Percentiles rank a stretch among this genome's conserved stretches.
Evolutionary conservation across 2,797 vertebrate species (phyloP).

Genomic region (Basileuterus tristriatus): DNA sequence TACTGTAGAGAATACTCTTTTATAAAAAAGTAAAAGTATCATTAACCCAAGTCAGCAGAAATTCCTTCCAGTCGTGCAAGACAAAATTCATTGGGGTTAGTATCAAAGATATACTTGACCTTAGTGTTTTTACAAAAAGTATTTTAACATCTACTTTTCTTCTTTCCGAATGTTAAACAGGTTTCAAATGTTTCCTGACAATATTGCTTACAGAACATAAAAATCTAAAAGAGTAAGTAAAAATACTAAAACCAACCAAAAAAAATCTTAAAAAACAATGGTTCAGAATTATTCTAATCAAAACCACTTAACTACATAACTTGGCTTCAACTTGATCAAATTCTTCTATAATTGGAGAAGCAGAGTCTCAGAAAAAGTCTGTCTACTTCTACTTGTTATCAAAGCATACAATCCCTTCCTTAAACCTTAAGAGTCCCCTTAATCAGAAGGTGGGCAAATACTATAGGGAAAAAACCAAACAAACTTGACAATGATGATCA

Average conservation of each 20-base stretch:
- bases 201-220: neutral
- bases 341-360: neutral
- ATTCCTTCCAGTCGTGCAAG: neutral
- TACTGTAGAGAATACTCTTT: neutral
- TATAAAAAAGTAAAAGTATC: neutral
- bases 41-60: neutral
- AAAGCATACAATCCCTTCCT: neutral
- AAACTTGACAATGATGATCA: neutral
- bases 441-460: neutral
- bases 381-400: neutral
- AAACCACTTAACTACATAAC: neutral
- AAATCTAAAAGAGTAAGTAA: neutral
- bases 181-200: neutral
- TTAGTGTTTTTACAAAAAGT: neutral
- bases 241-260: neutral
- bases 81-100: neutral
- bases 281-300: neutral
- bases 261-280: neutral
- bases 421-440: neutral
- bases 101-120: neutral
- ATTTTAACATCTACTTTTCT: neutral
- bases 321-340: neutral
- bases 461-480: neutral
- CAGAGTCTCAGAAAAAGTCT: neutral
- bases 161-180: neutral